Conservation (phyloP, 2,797 vertebrate genomes). For the Capromys pilorides region DNA sequence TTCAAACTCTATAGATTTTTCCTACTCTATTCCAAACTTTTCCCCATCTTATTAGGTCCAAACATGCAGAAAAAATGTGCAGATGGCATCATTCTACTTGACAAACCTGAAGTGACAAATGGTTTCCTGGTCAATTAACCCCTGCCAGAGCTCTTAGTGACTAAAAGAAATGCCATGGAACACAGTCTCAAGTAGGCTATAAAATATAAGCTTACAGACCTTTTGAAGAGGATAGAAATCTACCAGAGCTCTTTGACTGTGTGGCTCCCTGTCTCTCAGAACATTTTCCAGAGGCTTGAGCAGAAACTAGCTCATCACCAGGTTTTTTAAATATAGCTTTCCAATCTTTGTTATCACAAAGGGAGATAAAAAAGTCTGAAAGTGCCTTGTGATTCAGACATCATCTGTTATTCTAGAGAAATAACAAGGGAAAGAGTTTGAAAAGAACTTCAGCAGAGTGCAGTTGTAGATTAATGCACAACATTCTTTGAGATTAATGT, state of each 20-base stretch:
- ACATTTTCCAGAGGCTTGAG: constrained; percentile 69
- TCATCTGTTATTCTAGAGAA: constrained; percentile 71
- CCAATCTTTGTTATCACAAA: constrained; percentile 75
- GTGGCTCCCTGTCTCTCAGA: constrained; percentile 57
- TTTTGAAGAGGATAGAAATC: constrained; percentile 58
- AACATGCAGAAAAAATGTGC: constrained; percentile 57
- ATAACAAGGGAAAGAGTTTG: constrained; percentile 72
- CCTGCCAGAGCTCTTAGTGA: constrained; percentile 55
- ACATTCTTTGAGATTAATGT: constrained; percentile 61
- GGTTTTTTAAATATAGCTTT: constrained; percentile 63
- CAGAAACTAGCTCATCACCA: constrained; percentile 51
- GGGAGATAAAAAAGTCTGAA: constrained; percentile 58
- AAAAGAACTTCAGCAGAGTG: constrained; percentile 68
- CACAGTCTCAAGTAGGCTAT: constrained; percentile 51
- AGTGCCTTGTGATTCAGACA: constrained; percentile 64
- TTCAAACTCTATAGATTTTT: constrained; percentile 31
- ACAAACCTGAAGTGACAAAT: constrained; percentile 65
- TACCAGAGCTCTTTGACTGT: constrained; percentile 54
- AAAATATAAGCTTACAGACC: constrained; percentile 57
- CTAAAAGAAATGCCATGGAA: constrained; percentile 63
- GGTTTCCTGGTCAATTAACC: constrained; percentile 65
- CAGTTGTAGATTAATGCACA: constrained; percentile 71
- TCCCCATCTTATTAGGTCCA: constrained; percentile 32
- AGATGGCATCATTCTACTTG: constrained; percentile 54
- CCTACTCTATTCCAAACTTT: constrained; percentile 26